Evolutionary conservation across 2,113 vertebrate species (phyloP), one percentile per base, ranked within the genome.

Genomic region (Oenanthe melanoleuca): DNA sequence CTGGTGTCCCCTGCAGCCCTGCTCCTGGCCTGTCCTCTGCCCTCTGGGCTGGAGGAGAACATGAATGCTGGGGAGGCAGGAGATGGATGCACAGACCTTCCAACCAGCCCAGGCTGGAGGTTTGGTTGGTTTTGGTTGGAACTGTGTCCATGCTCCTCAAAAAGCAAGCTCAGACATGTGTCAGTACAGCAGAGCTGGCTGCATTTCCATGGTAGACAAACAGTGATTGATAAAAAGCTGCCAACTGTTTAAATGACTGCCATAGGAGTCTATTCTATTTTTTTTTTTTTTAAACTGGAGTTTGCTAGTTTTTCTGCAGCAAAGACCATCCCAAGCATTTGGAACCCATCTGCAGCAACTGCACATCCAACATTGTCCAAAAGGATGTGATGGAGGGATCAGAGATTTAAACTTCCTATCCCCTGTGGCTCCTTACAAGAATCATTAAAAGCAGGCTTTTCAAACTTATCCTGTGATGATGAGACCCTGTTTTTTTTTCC

Each of bases 361-460:
- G 5, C 11, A 45, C 61, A 37, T 63, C 80, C 94, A 79, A 3
- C 4, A 1, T 44, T 59, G 38, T 49, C 64, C 60, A 84, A 71
- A 67, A 74, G 40, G 65, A 85, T 2, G 2, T 49, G 91, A 81
- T 56, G 44, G 80, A 86, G 44, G 40, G 37, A 81, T 89, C 84
- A 81, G 84, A 75, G 44, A 71, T 78, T 86, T 86, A 42, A 94
- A 74, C 56, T 78, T 94, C 69, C 57, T 29, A 3, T 88, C 80
- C 69, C 77, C 77, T 23, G 80, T 85, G 80, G 73, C 49, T 94
- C 73, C 44, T 86, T 55, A 67, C 34, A 72, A 53, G 65, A 40
- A 5, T 20, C 56, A 40, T 40, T 71, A 70, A 71, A 89, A 82
- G 28, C 37, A 60, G 29, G 1, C 38, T 88, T 89, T 87, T 85